Base-by-base conservation (phyloP, 1,140 invertebrate species). In the Heliothis virescens region DNA sequence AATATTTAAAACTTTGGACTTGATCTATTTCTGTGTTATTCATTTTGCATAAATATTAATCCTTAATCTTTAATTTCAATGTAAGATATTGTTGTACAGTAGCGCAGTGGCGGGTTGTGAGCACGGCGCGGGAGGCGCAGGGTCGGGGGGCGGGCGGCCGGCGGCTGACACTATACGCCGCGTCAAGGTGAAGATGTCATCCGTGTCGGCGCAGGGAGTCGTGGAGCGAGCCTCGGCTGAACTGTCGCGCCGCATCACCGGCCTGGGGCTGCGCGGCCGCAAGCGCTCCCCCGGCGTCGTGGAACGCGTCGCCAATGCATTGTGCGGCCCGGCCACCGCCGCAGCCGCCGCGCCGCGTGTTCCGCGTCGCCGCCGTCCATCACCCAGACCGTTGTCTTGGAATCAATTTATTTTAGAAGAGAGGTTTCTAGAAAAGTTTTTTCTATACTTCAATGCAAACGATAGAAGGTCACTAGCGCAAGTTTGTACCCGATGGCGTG, bases 181-280 rank as follows among this genome's bases (percentile, higher is more conserved):
- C 79, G 94, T 95, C 59, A 93, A 94, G 85, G 94, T 94, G 82
- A 95, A 95, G 87, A 95, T 95, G 94, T 95, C 94, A 53, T 94
- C 94, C 77, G 97, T 97, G 95, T 97, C 97, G 76, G 96, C 97
- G 79, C 97, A 97, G 91, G 97, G 97, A 84, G 97, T 98, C 87
- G 97, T 98, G 90, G 98, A 98, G 95, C 96, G 98, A 86, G 98
- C 98, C 85, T 98, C 97, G 83, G 97, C 97, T 73, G 98, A 98
- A 94, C 94, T 98, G 77, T 97, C 97, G 73, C 98, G 98, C 87
- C 96, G 98, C 83, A 98, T 98, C 94, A 98, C 98, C 89, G 98
- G 97, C 48, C 95, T 98, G 87, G 97, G 97, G 29, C 95, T 98
- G 82, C 96, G 97, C 80, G 96, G 96, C 79, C 97, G 97, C 87